Evolutionary conservation across 1,140 invertebrate genomes (phyloP).

Genomic region (Micrasema minimum): DNA sequence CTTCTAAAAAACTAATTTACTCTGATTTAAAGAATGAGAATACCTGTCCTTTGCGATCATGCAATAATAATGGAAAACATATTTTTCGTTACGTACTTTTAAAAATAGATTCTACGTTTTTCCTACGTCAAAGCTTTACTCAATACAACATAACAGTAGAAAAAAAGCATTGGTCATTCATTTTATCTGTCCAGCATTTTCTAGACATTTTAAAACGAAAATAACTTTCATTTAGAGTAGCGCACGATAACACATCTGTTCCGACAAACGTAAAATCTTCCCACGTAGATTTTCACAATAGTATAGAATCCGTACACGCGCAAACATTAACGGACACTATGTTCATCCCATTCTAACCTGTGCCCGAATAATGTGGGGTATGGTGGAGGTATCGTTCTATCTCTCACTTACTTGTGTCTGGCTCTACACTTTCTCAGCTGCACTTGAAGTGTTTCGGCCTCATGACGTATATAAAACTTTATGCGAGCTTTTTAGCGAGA

Average conservation of each 20-base stretch:
- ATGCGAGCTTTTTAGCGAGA: slow-evolving; percentile 13
- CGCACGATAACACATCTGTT: not conserved
- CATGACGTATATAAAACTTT: slow-evolving; percentile 19
- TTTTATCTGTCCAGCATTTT: not conserved
- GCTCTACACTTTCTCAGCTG: not conserved
- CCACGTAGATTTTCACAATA: slow-evolving; percentile 1
- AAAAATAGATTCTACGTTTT: too few relatives aligned
- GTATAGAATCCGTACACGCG: not conserved
- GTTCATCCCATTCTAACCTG: not conserved
- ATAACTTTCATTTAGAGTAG: slow-evolving; percentile 3
- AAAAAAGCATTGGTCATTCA: too few relatives aligned
- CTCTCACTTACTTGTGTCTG: too few relatives aligned
- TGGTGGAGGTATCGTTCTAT: too few relatives aligned
- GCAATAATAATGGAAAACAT: too few relatives aligned
- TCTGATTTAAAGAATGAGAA: too few relatives aligned
- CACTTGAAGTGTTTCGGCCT: slow-evolving; percentile 20
- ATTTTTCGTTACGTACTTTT: too few relatives aligned
- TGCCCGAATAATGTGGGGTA: not conserved
- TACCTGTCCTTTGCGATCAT: too few relatives aligned
- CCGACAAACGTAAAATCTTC: slow-evolving; percentile 12
- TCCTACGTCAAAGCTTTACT: too few relatives aligned
- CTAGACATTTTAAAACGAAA: slow-evolving; percentile 2
- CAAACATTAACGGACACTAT: not conserved
- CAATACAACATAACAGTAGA: too few relatives aligned
- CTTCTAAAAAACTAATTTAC: too few relatives aligned